Evolutionary conservation across 1,140 invertebrate species (phyloP), one percentile per base, ranked within the genome.

Genomic region (Psilanteris sp.): DNA sequence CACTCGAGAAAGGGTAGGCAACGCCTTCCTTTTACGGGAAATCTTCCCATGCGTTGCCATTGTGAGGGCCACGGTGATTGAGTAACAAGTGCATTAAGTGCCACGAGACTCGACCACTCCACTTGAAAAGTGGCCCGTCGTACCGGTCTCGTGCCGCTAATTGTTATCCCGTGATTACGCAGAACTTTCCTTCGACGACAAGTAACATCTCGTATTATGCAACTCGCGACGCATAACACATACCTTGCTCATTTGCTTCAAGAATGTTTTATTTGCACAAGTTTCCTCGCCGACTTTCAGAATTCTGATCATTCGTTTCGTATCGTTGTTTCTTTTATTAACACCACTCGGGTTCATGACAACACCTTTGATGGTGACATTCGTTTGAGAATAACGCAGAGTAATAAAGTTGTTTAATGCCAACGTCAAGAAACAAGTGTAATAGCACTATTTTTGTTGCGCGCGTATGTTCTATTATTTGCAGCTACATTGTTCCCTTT

Each of bases 41-140:
- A 84, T 46, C 3, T 87, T 88, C 87, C 79, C 87, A 88, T 66
- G 78, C 78, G 76, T 61, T 80, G 57, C 74, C 71, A 88, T 88
- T 88, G 86, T 88, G 44, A 68, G 52, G 79, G 46, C 22, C 71
- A 43, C 27, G 15, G 39, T 1, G 48, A 68, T 81, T 79, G 68
- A 71, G 79, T 70, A 81, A 81, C 67, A 61, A 68, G 46, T 64
- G 74, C 55, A 71, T 64, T 71, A 41, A 72, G 37, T 67, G 66
- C 61, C 68, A 37, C 52, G 48, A 52, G 36, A 1, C 54, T 66
- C 46, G 52, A 73, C 83, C 72, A 81, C 70, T 76, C 39, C 39
- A 41, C 61, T 59, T 75, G 26, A 66, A 61, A 73, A 73, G 48
- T 68, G 54, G 32, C 55, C 70, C 62, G 46, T 64, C 43, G 55